Evolutionary conservation across 2,888 invertebrate species (phyloP).

Genomic region (Oasisia sp.): DNA sequence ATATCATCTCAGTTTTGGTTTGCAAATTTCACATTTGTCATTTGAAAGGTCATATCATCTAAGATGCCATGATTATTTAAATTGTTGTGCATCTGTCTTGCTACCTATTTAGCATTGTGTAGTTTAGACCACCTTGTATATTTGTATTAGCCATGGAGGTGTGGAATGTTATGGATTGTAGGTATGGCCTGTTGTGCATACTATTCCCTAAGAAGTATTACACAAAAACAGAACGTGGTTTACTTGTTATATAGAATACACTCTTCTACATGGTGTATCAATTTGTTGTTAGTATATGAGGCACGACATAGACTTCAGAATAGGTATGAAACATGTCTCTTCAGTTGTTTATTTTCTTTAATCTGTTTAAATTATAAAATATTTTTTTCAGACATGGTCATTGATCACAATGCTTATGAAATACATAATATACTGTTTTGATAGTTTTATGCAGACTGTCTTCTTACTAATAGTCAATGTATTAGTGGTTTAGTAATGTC

Average conservation of each 20-base stretch:
- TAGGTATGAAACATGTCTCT: not conserved
- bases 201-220: not conserved
- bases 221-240: too few relatives aligned
- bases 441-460: not conserved
- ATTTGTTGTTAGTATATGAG: not conserved
- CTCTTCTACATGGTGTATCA: not conserved
- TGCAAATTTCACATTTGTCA: not conserved
- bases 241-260: not conserved
- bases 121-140: not conserved
- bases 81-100: not conserved
- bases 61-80: too few relatives aligned
- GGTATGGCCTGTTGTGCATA: not conserved
- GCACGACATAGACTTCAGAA: not conserved
- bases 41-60: not conserved
- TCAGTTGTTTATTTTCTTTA: not conserved
- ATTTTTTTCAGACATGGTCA: not conserved
- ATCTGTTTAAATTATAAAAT: not conserved
- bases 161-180: not conserved
- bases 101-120: not conserved
- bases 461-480: not conserved
- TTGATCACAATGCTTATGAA: not conserved
- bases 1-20: not conserved
- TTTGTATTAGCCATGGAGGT: not conserved
- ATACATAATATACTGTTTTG: not conserved
- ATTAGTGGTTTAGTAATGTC: not conserved